Percentiles rank a stretch among this genome's conserved stretches.
Conservation (phyloP, 2,888 invertebrate species). For the Euphydryas editha region DNA sequence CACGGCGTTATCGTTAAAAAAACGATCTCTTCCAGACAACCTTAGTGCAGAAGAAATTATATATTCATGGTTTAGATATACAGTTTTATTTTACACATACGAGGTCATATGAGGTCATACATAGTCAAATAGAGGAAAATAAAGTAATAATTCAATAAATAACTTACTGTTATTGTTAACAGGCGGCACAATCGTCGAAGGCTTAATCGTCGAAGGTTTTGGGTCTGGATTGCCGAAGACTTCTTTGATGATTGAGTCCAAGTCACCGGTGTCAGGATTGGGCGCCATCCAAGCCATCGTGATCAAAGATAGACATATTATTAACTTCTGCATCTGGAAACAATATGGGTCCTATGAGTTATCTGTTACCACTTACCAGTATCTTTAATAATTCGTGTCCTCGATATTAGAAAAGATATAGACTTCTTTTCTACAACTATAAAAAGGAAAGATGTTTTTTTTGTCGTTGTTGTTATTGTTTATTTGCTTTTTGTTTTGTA, state of each 20-base stretch:
- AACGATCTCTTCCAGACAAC: background rate
- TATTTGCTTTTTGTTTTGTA: too few species aligned
- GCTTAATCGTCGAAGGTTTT: slow-evolving; percentile 18
- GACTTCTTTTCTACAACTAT: too few species aligned
- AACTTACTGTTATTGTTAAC: slow-evolving; percentile 9
- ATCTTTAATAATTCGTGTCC: too few species aligned
- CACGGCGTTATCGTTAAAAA: background rate
- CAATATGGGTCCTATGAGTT: too few species aligned
- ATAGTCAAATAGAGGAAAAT: background rate
- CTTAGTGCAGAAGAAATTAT: too few species aligned
- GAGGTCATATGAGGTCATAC: background rate
- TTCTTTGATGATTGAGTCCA: slow-evolving; percentile 62
- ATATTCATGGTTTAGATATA: too few species aligned
- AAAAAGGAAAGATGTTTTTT: too few species aligned
- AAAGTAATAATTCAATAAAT: too few species aligned
- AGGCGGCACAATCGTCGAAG: slow-evolving; percentile 48
- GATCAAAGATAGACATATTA: slow-evolving; percentile 4
- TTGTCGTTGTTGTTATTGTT: too few species aligned
- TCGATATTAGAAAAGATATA: too few species aligned
- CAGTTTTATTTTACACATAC: too few species aligned
- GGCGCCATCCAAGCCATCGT: slow-evolving; percentile 35
- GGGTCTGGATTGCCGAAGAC: slow-evolving; percentile 60
- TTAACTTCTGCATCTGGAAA: slow-evolving; percentile 5
- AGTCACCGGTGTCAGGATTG: slow-evolving; percentile 55
- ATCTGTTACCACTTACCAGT: too few species aligned